Evolutionary conservation across 2,797 vertebrate species (phyloP).

Genomic region (Gouania willdenowi): DNA sequence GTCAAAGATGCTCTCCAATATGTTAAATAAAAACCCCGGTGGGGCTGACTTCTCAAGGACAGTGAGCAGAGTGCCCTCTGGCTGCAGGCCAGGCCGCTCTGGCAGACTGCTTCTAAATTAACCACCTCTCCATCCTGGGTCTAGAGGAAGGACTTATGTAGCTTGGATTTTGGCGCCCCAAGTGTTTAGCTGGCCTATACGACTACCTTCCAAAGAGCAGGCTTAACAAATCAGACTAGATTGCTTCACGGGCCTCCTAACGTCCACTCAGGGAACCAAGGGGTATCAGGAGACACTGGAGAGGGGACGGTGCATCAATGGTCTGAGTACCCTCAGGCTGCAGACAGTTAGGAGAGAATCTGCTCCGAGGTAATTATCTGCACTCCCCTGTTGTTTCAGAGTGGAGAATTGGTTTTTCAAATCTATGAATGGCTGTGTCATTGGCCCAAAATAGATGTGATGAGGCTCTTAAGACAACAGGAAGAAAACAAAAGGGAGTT

Average conservation of each 20-base stretch:
- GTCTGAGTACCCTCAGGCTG: conserved; percentile 72
- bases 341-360: conserved; percentile 71
- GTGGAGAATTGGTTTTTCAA: conserved; percentile 70
- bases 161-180: conserved; percentile 61
- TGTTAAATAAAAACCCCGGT: conserved; percentile 75
- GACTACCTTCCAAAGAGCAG: conserved; percentile 68
- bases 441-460: conserved; percentile 50
- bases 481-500: conserved; percentile 22
- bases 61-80: conserved; percentile 77
- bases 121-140: conserved; percentile 66
- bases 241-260: conserved; percentile 65
- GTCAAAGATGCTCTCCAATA: conserved; percentile 76
- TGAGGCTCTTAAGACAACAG: conserved; percentile 15
- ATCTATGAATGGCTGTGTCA: conserved; percentile 59
- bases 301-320: conserved; percentile 63
- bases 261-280: conserved; percentile 57
- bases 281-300: conserved; percentile 49
- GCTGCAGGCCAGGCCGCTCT: conserved; percentile 75
- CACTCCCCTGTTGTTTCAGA: conserved; percentile 72
- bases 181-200: conserved; percentile 66
- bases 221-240: conserved; percentile 79
- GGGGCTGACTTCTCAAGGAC: conserved; percentile 78
- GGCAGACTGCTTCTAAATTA: conserved; percentile 82
- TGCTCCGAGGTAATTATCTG: conserved; percentile 80
- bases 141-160: conserved; percentile 69